These are phyloP conservation scores for Marmota monax DNA, from an alignment of 2,113 vertebrate species.

Conservation along the genomic window DNA sequence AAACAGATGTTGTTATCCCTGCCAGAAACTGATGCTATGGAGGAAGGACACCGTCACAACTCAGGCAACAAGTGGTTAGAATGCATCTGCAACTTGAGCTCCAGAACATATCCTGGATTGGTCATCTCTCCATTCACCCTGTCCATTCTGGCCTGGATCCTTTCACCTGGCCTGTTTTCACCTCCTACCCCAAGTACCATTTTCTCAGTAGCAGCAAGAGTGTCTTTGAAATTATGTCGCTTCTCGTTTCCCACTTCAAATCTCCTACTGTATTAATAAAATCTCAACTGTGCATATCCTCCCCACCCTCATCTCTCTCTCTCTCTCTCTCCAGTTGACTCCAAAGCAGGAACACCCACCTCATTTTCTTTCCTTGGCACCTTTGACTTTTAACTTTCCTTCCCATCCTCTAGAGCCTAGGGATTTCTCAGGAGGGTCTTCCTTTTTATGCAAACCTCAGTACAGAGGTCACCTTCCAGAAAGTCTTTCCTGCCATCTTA, in stretches of 20 bases:
- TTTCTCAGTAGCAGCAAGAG: neutral
- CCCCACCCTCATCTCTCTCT: neutral
- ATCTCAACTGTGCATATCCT: neutral
- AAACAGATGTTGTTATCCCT: neutral
- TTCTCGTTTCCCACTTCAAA: neutral
- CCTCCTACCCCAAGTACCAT: neutral
- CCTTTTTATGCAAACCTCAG: neutral
- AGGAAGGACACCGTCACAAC: fast-evolving
- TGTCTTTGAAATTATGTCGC: neutral
- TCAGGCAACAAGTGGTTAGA: neutral
- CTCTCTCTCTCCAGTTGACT: neutral
- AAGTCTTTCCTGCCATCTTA: neutral
- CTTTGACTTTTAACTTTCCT: neutral
- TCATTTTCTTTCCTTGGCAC: neutral
- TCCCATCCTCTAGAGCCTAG: neutral
- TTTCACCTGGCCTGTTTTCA: too few species aligned
- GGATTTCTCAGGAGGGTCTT: neutral
- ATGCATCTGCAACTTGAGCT: neutral
- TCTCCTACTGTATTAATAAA: neutral
- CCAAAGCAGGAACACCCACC: neutral
- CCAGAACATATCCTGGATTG: neutral
- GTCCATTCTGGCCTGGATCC: neutral
- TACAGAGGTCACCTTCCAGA: neutral
- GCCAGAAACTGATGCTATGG: neutral
- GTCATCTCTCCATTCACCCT: neutral